Evolutionary conservation across 2,888 invertebrate genomes (phyloP).

Genomic region (Meghimatium bilineatum): DNA sequence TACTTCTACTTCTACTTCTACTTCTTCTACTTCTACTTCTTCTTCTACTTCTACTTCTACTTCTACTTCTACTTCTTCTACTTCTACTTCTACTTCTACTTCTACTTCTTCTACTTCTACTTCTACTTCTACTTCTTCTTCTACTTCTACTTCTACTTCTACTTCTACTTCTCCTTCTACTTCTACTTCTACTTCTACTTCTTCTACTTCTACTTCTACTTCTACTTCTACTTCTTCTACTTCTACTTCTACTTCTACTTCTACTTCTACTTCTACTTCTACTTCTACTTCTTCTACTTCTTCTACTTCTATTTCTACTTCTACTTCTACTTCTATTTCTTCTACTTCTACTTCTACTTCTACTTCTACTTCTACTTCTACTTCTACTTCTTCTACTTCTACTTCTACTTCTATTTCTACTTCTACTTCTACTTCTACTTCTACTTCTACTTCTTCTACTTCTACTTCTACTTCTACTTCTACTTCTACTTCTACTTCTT

Average conservation of each 20-base stretch:
- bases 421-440: no score
- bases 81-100: not conserved
- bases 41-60: conserved; percentile 4
- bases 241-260: not conserved
- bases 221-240: not conserved
- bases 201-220: not conserved
- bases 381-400: conserved; percentile 24
- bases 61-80: conserved; percentile 9
- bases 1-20: not conserved
- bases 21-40: not conserved
- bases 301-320: not conserved
- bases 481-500: conserved; percentile 8
- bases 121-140: not conserved
- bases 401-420: no score
- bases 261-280: not conserved
- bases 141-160: not conserved
- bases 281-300: not conserved
- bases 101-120: not conserved
- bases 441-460: conserved; percentile 17
- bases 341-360: no score
- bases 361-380: conserved; percentile 13
- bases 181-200: not conserved
- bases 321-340: not conserved
- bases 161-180: not conserved
- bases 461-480: conserved; percentile 9